Base-by-base conservation (phyloP, 1,140 invertebrate species). In the Listronotus oregonensis region DNA sequence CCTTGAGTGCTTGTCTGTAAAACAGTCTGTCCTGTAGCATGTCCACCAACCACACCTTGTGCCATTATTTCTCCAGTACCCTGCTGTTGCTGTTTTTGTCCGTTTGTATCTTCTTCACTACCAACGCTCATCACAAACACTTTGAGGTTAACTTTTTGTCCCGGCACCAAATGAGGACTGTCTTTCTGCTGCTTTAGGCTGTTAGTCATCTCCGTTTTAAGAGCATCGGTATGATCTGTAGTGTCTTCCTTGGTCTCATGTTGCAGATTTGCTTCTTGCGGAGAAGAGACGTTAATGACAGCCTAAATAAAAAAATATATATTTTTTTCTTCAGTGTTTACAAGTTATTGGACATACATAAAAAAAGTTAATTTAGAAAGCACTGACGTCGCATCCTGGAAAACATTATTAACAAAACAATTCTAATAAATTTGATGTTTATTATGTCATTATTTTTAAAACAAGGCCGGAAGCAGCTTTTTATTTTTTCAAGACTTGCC, bases 71-170 rank as follows among this genome's bases (percentile, higher is more conserved):
- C 11, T 10, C 17, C 47, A 9, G n/a, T 27, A 6, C 31, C 27
- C 12, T 39, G 6, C 6, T 11, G 7, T 21, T 15, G 9, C 32
- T 39, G 32, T 27, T 18, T 40, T 10, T 55, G 42, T 8, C 40
- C 40, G 21, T 50, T 27, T 6, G 37, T 47, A 21, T 32, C 12
- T 40, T 43, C 50, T 31, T 51, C 46, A 27, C 70, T 65, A 14
- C 67, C 67, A 6, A 72, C 62, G 34, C 65, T 58, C 21, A 77
- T 64, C 3, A 77, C 67, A 54, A 75, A 71, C 47, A 75, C 67
- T 61, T 75, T 77, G 15, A 75, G 49, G 47, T 76, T 74, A 15
- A 78, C 73, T 66, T 75, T 77, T 57, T 74, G 71, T 8, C 74
- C 76, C 0, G 74, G 71, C 7, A 76, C 44, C 52, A 74, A 37